phyloP scores from a whole-genome alignment of 2,797 vertebrate species.

The Euphonia xanthogaster region DNA sequence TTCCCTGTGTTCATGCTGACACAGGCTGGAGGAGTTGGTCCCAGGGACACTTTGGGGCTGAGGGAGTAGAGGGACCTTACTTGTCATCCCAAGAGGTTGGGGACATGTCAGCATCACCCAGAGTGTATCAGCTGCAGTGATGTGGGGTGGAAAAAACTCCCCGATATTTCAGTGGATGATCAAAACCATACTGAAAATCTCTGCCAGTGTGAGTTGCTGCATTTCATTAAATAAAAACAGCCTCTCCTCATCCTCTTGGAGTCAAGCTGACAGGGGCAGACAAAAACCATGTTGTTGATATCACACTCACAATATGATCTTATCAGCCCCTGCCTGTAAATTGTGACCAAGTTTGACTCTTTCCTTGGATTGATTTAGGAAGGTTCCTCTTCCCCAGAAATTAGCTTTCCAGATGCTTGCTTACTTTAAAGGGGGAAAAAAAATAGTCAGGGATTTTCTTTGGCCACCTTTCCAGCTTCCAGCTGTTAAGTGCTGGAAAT shows the following conservation, averaged over 20 bases:
- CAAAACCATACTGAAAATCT: background rate
- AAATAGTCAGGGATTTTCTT: conserved; percentile 37
- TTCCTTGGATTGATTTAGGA: background rate
- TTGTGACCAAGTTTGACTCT: background rate
- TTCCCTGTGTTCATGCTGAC: rapidly evolving
- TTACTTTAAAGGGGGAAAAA: background rate
- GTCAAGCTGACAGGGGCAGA: background rate
- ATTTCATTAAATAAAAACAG: conserved; percentile 14
- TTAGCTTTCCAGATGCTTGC: conserved; percentile 50
- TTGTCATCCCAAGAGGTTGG: background rate
- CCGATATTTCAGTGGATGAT: background rate
- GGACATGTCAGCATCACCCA: rapidly evolving
- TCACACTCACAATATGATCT: background rate
- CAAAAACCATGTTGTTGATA: background rate
- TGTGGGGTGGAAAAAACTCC: background rate
- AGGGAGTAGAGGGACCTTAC: rapidly evolving
- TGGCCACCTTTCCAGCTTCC: conserved; percentile 55
- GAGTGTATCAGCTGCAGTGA: background rate
- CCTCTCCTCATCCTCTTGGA: background rate
- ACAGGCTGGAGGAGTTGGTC: background rate
- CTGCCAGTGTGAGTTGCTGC: background rate
- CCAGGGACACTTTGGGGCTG: background rate
- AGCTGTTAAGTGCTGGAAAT: conserved; percentile 53
- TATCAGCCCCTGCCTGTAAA: background rate
- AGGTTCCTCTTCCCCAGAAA: background rate